Base-by-base conservation (phyloP, 2,113 vertebrate genomes). In the Thomomys bottae region DNA sequence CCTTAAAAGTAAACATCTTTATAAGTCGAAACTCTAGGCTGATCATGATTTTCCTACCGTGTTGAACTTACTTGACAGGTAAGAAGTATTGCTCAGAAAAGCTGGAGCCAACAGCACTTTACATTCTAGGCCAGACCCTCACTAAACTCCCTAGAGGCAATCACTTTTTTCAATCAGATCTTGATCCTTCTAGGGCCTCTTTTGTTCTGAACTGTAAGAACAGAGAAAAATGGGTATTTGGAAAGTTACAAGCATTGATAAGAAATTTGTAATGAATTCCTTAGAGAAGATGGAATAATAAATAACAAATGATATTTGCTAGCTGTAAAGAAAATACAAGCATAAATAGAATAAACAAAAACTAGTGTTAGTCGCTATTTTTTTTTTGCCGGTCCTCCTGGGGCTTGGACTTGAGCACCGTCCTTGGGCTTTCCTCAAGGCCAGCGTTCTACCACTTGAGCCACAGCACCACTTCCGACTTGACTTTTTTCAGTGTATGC, bases 41-140 rank as follows among this genome's bases (percentile, higher is more conserved):
- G 76, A 61, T 63, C 57, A 90, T 93, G 94, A 72, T 85, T 96
- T 95, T 95, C 88, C 93, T 95, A 86, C 88, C 90, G 92, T 93
- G 88, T 94, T 95, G 93, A 95, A 90, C 92, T 88, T 72, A 59
- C 68, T 67, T 88, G 92, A 94, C 93, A 95, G 79, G 63, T n/a
- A 90, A 93, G 92, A 95, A 95, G 88, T 90, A 96, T 24, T 36
- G 86, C 36, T 83, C 42, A 1, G 7, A 76, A 88, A 68, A 59
- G 63, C 59, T 86, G 57, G 54, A 68, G 79, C 79, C 90, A 34
- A 45, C 12, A 64, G 71, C 83, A 61, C 79, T 96, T 93, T 80
- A 70, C 67, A 86, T 92, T 95, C 90, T 28, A 2, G 0, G 14
- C 63, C 63, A 70, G 61, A 36, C 54, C 38, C 45, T 23, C 34